phyloP scores from a whole-genome alignment of 2,888 invertebrate genomes.

The Calameuta filiformis region DNA sequence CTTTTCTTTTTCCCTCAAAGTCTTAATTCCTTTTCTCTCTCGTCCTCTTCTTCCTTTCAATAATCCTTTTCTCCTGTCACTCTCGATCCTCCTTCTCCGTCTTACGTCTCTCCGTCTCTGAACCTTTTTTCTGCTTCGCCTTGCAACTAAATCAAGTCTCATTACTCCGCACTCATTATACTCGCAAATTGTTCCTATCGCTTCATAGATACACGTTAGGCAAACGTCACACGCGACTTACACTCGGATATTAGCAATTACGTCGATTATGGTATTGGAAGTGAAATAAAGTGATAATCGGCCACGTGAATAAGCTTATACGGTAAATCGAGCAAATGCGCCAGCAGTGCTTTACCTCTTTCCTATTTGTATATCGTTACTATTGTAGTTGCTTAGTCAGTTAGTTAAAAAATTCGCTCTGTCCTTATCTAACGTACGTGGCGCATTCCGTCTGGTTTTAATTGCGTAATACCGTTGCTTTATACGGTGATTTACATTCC shows the following conservation, averaged over 20 bases:
- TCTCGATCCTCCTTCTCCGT: neutral
- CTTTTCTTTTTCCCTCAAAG: neutral
- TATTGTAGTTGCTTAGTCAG: too few species aligned
- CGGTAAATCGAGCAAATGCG: neutral
- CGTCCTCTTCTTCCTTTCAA: too few species aligned
- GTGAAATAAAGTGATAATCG: neutral
- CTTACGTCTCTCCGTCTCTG: neutral
- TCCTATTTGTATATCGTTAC: too few species aligned
- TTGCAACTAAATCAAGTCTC: neutral
- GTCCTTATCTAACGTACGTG: neutral
- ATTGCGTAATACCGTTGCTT: neutral
- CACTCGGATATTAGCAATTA: neutral
- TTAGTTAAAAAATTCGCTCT: neutral
- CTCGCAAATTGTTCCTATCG: neutral
- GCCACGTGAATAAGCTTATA: neutral
- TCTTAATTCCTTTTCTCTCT: neutral
- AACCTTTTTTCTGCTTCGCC: neutral
- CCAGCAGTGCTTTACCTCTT: neutral
- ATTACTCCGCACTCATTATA: neutral
- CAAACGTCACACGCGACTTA: neutral
- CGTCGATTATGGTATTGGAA: neutral
- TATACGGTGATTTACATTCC: neutral
- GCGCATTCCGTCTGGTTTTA: neutral
- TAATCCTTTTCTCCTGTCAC: neutral
- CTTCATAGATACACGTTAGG: neutral